Conservation (phyloP, 2,113 vertebrate genomes). For the Oreamnos americanus region DNA sequence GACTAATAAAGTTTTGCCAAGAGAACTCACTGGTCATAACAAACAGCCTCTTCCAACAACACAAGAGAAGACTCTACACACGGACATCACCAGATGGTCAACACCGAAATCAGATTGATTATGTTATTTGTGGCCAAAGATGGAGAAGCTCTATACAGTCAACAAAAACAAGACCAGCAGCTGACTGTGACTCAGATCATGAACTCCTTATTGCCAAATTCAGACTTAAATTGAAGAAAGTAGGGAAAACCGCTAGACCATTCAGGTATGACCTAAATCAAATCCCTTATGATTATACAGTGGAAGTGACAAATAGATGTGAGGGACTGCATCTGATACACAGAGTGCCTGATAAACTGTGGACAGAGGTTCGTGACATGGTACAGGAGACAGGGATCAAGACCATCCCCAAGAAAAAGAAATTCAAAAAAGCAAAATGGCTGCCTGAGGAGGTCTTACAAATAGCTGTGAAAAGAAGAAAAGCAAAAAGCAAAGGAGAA, state of each 20-base stretch:
- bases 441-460: not conserved
- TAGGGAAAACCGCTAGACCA: not conserved
- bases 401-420: not conserved
- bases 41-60: not conserved
- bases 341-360: not conserved
- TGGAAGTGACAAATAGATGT: not conserved
- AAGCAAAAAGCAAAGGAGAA: not conserved
- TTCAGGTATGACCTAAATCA: not conserved
- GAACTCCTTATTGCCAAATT: not conserved
- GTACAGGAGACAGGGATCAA: not conserved
- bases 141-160: not conserved
- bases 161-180: not conserved
- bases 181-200: not conserved
- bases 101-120: rapidly evolving
- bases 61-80: not conserved
- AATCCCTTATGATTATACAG: not conserved
- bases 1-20: not conserved
- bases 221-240: not conserved
- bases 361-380: not conserved
- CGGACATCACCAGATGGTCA: not conserved
- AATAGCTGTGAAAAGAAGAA: not conserved
- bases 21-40: not conserved
- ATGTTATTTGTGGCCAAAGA: not conserved
- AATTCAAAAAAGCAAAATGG: not conserved
- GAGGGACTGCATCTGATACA: not conserved